A percentile compares a stretch with the other conserved stretches of the same genome.
These are phyloP conservation scores for Drosophila burlai DNA, from an alignment of 1,140 invertebrate species.

Conservation along the genomic window DNA sequence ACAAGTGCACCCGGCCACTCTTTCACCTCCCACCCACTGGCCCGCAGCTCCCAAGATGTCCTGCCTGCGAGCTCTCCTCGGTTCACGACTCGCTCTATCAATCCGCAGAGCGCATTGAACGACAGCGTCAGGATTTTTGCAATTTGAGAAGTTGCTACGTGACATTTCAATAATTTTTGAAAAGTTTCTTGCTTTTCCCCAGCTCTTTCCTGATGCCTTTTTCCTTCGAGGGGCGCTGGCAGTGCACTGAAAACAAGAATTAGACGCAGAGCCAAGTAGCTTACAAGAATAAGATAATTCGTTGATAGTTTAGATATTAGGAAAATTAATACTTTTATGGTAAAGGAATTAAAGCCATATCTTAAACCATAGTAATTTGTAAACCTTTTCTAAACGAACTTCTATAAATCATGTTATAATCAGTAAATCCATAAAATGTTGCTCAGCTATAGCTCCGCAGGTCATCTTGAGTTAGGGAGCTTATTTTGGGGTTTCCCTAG, in stretches of 20 bases:
- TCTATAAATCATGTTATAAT: not conserved
- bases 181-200: slow-evolving; percentile 74
- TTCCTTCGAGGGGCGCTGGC: slow-evolving; percentile 14
- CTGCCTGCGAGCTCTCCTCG: slow-evolving; percentile 33
- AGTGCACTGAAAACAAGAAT: slow-evolving; percentile 7
- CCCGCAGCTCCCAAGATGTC: slow-evolving; percentile 31
- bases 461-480: not conserved
- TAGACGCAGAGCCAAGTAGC: rapidly evolving
- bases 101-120: slow-evolving; percentile 85
- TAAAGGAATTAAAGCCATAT: too few relatives aligned
- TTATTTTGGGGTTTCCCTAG: not conserved
- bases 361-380: not conserved
- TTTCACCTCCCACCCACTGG: slow-evolving; percentile 1
- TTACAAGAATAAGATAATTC: not conserved
- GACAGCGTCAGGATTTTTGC: slow-evolving; percentile 85
- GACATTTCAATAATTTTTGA: slow-evolving; percentile 85
- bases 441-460: too few relatives aligned
- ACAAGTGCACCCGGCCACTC: slow-evolving; percentile 65
- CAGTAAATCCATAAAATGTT: too few relatives aligned
- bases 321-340: too few relatives aligned
- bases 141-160: slow-evolving; percentile 85
- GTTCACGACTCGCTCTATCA: slow-evolving; percentile 75
- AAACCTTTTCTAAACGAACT: not conserved
- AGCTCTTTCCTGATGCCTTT: slow-evolving; percentile 7
- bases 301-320: too few relatives aligned